Percentiles rank a stretch among this genome's conserved stretches.
Conservation (phyloP, 2,797 vertebrate species). For the Thripadectes ignobilis region DNA sequence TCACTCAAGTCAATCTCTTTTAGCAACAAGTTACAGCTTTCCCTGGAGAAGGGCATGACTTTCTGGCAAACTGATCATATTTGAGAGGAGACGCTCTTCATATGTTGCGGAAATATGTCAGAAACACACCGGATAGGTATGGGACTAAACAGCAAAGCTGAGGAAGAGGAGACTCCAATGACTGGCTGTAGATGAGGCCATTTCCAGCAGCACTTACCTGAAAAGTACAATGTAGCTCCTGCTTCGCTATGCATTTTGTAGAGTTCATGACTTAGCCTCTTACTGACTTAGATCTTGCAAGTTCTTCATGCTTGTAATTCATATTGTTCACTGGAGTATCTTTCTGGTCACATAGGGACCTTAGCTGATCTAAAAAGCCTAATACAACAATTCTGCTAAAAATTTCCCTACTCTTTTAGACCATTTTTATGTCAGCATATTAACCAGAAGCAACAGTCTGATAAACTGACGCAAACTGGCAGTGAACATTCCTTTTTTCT, state of each 20-base stretch:
- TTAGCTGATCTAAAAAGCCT: neutral
- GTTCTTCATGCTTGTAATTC: neutral
- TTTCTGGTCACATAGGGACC: neutral
- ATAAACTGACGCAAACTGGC: neutral
- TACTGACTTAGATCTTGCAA: neutral
- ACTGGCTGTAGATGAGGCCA: neutral
- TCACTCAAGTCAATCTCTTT: neutral
- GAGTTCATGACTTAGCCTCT: neutral
- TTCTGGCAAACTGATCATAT: neutral
- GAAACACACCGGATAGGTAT: neutral
- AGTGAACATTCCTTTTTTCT: neutral
- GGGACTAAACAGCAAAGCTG: neutral
- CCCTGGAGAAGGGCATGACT: neutral
- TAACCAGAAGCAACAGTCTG: neutral
- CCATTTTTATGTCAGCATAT: neutral
- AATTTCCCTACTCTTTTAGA: neutral
- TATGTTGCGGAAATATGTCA: neutral
- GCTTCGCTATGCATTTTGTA: neutral
- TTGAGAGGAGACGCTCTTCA: neutral
- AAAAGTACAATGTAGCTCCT: neutral
- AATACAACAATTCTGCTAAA: neutral
- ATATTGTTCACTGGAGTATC: neutral
- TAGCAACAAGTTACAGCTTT: neutral
- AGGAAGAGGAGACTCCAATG: neutral
- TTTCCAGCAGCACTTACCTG: neutral